Evolutionary conservation across 2,113 vertebrate species (phyloP).

Genomic region (Ranitomeya variabilis): DNA sequence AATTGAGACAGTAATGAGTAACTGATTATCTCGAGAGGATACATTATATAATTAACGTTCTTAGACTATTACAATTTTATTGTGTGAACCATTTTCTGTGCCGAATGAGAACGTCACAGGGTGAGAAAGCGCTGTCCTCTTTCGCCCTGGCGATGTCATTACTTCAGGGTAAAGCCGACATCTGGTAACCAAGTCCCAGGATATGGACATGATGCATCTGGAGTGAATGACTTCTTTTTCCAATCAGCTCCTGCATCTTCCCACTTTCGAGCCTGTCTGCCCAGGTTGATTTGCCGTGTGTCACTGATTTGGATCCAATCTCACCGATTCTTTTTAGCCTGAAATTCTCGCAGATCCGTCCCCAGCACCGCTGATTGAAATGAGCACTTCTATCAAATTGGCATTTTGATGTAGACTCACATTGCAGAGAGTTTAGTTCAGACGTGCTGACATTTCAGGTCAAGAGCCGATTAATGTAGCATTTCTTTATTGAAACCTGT

Average conservation of each 20-base stretch:
- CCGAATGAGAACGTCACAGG: not conserved
- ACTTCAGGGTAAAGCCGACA: not conserved
- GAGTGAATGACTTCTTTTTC: not conserved
- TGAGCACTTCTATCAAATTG: slow-evolving; percentile 17
- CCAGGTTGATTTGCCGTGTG: not conserved
- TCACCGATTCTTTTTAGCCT: not conserved
- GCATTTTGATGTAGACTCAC: slow-evolving; percentile 6
- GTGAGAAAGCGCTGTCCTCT: not conserved
- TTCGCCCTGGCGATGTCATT: not conserved
- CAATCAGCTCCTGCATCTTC: not conserved
- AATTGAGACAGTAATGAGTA: not conserved
- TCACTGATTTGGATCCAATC: slow-evolving; percentile 23
- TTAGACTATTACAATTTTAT: not conserved
- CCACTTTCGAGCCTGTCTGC: not conserved
- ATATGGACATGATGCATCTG: not conserved
- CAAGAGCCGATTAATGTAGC: not conserved
- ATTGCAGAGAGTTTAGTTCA: not conserved
- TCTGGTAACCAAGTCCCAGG: not conserved
- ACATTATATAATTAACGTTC: not conserved
- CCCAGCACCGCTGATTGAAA: slow-evolving; percentile 4
- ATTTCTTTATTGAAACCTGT: not conserved
- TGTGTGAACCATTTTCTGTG: not conserved
- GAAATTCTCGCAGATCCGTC: not conserved
- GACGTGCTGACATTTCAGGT: slow-evolving; percentile 5
- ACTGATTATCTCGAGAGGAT: not conserved